Percentiles rank a stretch among this genome's conserved stretches.
phyloP scores from a whole-genome alignment of 2,113 vertebrate genomes.

The Cisticola juncidis region DNA sequence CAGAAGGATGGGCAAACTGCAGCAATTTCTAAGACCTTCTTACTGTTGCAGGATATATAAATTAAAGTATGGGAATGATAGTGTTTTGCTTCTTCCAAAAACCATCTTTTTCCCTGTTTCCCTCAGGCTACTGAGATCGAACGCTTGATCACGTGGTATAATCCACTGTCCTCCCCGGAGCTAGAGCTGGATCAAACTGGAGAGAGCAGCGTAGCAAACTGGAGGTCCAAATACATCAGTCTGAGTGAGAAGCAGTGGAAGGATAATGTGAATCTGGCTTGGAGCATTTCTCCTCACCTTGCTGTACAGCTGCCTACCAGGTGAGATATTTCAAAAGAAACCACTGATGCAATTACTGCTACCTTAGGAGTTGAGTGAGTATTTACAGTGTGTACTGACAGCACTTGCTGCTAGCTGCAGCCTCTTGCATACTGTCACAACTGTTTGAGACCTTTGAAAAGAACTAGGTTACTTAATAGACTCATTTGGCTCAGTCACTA shows the following conservation, averaged over 20 bases:
- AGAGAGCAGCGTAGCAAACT: constrained; percentile 94
- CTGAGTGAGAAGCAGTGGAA: constrained; percentile 98
- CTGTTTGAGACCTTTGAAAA: neutral
- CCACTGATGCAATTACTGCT: neutral
- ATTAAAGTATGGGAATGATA: neutral
- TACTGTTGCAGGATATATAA: neutral
- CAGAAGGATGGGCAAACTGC: neutral
- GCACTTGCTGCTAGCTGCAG: neutral
- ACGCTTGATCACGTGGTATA: constrained; percentile 94
- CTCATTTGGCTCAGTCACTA: neutral
- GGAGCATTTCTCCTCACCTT: constrained; percentile 93
- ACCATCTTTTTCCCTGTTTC: neutral
- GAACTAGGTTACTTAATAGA: neutral
- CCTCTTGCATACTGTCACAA: neutral
- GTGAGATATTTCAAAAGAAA: constrained; percentile 64
- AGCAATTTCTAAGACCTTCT: neutral
- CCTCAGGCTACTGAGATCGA: constrained; percentile 93
- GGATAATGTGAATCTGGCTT: constrained; percentile 94
- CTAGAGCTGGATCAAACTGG: constrained; percentile 90
- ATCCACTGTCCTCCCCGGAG: constrained; percentile 91
- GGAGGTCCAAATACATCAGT: constrained; percentile 94
- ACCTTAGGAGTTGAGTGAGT: neutral
- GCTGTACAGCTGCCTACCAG: constrained; percentile 92
- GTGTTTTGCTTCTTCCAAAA: neutral
- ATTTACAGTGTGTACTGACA: neutral